Evolutionary conservation across 2,113 vertebrate genomes (phyloP).

Genomic region (Tiliqua scincoides): DNA sequence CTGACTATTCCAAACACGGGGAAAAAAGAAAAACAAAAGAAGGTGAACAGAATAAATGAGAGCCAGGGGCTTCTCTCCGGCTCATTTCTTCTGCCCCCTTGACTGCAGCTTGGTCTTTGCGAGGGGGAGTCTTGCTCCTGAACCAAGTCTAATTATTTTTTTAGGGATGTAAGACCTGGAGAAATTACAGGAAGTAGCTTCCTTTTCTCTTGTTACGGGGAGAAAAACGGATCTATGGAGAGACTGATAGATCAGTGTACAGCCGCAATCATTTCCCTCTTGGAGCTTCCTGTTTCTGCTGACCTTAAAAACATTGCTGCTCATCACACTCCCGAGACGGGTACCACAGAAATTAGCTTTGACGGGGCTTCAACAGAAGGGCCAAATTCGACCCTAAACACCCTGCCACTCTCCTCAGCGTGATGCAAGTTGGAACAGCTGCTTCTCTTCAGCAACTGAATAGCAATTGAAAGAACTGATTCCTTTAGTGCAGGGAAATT

Average conservation of each 20-base stretch:
- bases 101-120: constrained; percentile 44
- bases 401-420: constrained; percentile 63
- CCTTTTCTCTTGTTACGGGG: constrained; percentile 37
- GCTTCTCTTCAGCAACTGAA: constrained; percentile 61
- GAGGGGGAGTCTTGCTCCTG: constrained; percentile 17
- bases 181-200: constrained; percentile 59
- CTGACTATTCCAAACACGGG: constrained; percentile 56
- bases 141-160: constrained; percentile 56
- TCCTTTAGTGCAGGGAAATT: constrained; percentile 51
- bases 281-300: constrained; percentile 51
- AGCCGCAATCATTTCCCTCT: constrained; percentile 70
- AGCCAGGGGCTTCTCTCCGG: constrained; percentile 45
- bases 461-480: constrained; percentile 52
- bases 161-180: constrained; percentile 45
- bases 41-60: constrained; percentile 57
- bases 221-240: background rate
- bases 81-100: constrained; percentile 47
- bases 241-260: constrained; percentile 46
- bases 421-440: constrained; percentile 65
- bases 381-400: constrained; percentile 67
- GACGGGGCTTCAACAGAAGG: constrained; percentile 65
- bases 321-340: constrained; percentile 62
- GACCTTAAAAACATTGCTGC: constrained; percentile 9
- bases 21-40: constrained; percentile 49
- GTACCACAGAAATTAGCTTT: constrained; percentile 66